Percentiles rank a stretch among this genome's conserved stretches.
These are phyloP conservation scores for Meliscaeva auricollis DNA, from an alignment of 2,888 invertebrate species.

Conservation along the genomic window DNA sequence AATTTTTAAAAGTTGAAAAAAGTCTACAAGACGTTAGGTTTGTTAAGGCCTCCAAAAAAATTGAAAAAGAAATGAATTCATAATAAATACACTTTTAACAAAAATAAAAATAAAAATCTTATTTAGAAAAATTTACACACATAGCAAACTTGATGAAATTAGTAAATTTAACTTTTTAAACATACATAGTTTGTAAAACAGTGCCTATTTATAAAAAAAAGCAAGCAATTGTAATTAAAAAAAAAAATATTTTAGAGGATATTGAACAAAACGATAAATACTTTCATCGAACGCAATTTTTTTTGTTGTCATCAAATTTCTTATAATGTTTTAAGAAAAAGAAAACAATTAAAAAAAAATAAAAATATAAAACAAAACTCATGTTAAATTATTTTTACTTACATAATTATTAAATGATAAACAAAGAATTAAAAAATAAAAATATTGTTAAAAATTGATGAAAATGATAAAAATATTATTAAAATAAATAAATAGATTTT, in stretches of 20 bases:
- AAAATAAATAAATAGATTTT: slow-evolving; percentile 37
- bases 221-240: slow-evolving; percentile 16
- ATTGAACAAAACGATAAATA: slow-evolving; percentile 7
- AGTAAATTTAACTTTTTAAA: not conserved
- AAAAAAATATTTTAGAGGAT: too few relatives aligned
- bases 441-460: slow-evolving; percentile 51
- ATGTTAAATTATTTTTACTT: slow-evolving; percentile 56
- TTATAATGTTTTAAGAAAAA: not conserved
- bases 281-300: slow-evolving; percentile 37
- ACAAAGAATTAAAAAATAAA: slow-evolving; percentile 1
- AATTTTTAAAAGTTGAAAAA: not conserved
- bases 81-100: not conserved
- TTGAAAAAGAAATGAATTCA: not conserved
- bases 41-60: not conserved
- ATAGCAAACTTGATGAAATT: not conserved
- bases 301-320: not conserved
- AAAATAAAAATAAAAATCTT: slow-evolving; percentile 14
- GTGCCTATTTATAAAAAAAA: slow-evolving; percentile 38
- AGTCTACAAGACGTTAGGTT: not conserved
- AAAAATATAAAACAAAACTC: slow-evolving; percentile 23
- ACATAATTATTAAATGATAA: slow-evolving; percentile 36
- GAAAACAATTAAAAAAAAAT: slow-evolving; percentile 1
- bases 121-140: slow-evolving; percentile 30
- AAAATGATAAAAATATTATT: slow-evolving; percentile 34
- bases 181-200: slow-evolving; percentile 11